Evolutionary conservation across 2,113 vertebrate genomes (phyloP), one percentile per base, ranked within the genome.

Genomic region (Puma concolor): DNA sequence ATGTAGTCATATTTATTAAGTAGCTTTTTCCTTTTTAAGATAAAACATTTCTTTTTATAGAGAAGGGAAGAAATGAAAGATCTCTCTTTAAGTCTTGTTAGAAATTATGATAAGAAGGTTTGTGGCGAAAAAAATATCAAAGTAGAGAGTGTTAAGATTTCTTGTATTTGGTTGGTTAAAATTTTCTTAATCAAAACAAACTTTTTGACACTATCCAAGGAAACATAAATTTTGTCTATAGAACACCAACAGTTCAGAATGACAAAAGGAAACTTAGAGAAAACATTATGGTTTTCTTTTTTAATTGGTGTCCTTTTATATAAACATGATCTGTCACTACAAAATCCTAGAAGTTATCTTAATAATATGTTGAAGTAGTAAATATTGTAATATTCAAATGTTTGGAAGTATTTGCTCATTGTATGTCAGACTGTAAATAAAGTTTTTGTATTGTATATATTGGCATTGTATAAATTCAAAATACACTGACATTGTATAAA

Each of bases 1-100:
- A 79, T 97, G 90, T 85, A 92, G 76, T 80, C 5, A 31, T 92
- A 85, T 77, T 97, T 95, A 88, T 4, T 81, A 83, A 66, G 60
- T 25, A 0, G 0, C 2, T 54, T 79, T 88, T 67, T 79, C 13
- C 33, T 88, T 89, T 76, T 81, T 91, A 87, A 95, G 69, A 89
- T 87, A 57, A 97, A 95, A 23, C 0, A 93, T 54, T 82, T 38
- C 4, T 72, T 93, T 95, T 79, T 87, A 52, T 48, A 76, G 31
- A 54, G 29, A 50, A 79, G 48, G 2, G 74, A 81, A 97, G 74
- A 87, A 81, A 94, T 91, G 15, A 77, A 80, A 95, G 74, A 41
- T 48, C 4, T 13, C 95, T 10, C 54, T 71, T 94, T n/a, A 84
- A 94, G 17, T 67, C 27, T 60, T 48, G 5, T 93, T 88, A 92